Evolutionary conservation across 2,113 vertebrate species (phyloP).

Genomic region (Blennius ocellaris): DNA sequence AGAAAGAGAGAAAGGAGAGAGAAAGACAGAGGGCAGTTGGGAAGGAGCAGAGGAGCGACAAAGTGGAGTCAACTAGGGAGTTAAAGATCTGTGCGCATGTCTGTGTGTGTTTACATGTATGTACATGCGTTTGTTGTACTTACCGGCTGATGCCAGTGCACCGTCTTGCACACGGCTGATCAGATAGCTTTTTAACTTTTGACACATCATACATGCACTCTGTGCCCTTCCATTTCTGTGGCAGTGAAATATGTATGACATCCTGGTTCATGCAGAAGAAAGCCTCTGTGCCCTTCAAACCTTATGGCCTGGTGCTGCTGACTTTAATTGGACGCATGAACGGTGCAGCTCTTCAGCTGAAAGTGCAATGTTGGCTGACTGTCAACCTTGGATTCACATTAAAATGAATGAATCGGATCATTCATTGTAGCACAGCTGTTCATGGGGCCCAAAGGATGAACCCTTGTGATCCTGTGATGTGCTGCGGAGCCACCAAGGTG

Average conservation of each 20-base stretch:
- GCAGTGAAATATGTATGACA: conserved; percentile 7
- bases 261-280: neutral
- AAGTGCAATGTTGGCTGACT: neutral
- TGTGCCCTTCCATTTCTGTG: neutral
- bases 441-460: neutral
- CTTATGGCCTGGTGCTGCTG: neutral
- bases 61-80: conserved; percentile 90
- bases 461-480: neutral
- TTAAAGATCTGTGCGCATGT: conserved; percentile 68
- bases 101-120: conserved; percentile 16
- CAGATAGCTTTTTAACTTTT: conserved; percentile 19
- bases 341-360: neutral
- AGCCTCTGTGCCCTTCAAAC: neutral
- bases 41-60: conserved; percentile 93
- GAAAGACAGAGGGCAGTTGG: conserved; percentile 86
- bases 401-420: neutral
- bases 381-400: neutral
- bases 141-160: conserved; percentile 68
- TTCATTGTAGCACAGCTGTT: neutral
- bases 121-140: conserved; percentile 50
- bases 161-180: conserved; percentile 31
- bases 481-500: neutral
- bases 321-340: neutral
- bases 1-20: conserved; percentile 71
- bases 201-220: conserved; percentile 21